phyloP scores from a whole-genome alignment of 2,797 vertebrate species.

The Microctenopoma stevenorrisi region DNA sequence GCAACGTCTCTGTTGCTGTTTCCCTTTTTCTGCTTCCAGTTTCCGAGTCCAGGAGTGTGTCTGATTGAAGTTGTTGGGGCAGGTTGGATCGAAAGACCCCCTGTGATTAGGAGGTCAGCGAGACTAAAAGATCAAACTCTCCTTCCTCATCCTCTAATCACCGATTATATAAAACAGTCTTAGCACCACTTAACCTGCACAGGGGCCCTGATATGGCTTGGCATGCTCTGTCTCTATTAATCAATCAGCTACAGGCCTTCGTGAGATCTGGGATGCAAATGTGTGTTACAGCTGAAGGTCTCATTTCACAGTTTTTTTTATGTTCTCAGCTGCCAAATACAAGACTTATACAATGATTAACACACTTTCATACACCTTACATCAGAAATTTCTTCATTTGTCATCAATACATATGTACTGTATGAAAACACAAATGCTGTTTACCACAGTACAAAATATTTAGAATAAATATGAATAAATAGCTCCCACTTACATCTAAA shows the following conservation, averaged over 20 bases:
- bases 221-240: slow-evolving; percentile 88
- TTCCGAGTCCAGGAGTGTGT: slow-evolving; percentile 64
- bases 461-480: slow-evolving; percentile 4
- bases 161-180: slow-evolving; percentile 86
- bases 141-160: slow-evolving; percentile 84
- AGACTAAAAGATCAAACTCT: slow-evolving; percentile 80
- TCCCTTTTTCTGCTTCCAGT: slow-evolving; percentile 58
- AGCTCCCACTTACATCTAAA: slow-evolving; percentile 12
- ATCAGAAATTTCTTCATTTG: too few species aligned
- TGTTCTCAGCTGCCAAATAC: slow-evolving; percentile 26
- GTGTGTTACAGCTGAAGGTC: slow-evolving; percentile 58
- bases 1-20: not conserved
- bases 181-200: slow-evolving; percentile 87
- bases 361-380: slow-evolving; percentile 2
- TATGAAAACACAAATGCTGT: too few species aligned
- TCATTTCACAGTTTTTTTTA: slow-evolving; percentile 34
- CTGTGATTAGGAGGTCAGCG: slow-evolving; percentile 79
- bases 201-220: slow-evolving; percentile 82
- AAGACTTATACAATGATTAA: slow-evolving; percentile 34
- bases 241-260: slow-evolving; percentile 83
- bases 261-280: slow-evolving; percentile 81
- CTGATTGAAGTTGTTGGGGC: slow-evolving; percentile 82
- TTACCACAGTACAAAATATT: not conserved
- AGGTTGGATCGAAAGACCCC: slow-evolving; percentile 81
- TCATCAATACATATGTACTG: not conserved